Percentiles rank a stretch among this genome's conserved stretches.
phyloP scores from a whole-genome alignment of 2,888 invertebrate species.

The Melitaea athalia region DNA sequence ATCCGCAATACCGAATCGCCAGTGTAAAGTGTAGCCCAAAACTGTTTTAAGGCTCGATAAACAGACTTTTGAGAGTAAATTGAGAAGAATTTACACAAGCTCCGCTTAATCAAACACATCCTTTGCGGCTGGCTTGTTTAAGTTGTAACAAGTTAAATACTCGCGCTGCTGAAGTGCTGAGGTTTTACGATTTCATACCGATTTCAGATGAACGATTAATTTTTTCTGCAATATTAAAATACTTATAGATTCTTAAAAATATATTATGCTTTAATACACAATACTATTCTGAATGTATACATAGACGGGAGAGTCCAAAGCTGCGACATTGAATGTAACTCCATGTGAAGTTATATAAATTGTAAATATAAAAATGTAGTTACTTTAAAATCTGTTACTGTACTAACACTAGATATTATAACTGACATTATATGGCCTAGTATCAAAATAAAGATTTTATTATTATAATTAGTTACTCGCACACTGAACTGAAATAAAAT shows the following conservation, averaged over 20 bases:
- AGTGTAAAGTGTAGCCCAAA: not conserved
- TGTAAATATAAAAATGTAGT: too few relatives aligned
- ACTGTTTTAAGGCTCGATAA: slow-evolving; percentile 15
- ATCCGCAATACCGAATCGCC: not conserved
- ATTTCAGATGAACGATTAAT: not conserved
- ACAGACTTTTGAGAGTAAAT: slow-evolving; percentile 21
- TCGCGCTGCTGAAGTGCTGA: slow-evolving; percentile 10
- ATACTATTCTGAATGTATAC: too few relatives aligned
- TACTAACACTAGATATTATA: too few relatives aligned
- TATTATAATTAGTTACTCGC: too few relatives aligned
- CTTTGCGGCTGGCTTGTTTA: slow-evolving; percentile 21
- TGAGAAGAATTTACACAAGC: slow-evolving; percentile 26
- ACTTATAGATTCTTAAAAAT: not conserved
- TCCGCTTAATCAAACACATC: slow-evolving; percentile 22
- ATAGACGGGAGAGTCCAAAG: too few relatives aligned
- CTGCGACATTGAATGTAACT: too few relatives aligned
- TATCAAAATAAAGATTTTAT: too few relatives aligned
- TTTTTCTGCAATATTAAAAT: not conserved
- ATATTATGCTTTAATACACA: too few relatives aligned
- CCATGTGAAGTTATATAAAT: too few relatives aligned
- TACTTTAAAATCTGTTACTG: too few relatives aligned
- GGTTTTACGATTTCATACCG: slow-evolving; percentile 21
- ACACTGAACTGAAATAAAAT: too few relatives aligned
- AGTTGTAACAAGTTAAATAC: slow-evolving; percentile 22
- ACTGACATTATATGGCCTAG: too few relatives aligned